phyloP scores from a whole-genome alignment of 2,113 vertebrate genomes.

The Sebastes schlegelii region DNA sequence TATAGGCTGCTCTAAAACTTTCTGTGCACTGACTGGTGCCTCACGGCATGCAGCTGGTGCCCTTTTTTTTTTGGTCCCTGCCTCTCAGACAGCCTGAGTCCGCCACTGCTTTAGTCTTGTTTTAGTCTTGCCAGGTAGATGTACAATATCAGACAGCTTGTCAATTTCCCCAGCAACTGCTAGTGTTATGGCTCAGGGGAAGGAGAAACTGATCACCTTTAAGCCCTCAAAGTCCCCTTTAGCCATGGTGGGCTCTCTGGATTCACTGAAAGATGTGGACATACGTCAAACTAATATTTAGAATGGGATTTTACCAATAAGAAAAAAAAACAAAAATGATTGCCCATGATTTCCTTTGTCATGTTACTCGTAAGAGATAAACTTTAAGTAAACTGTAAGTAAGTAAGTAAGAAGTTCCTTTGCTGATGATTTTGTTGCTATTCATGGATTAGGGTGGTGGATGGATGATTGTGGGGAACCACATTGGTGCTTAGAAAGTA shows the following conservation, averaged over 20 bases:
- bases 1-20: too few species aligned
- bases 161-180: not conserved
- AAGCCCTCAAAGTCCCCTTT: constrained; percentile 6
- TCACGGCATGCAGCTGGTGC: too few species aligned
- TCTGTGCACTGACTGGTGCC: too few species aligned
- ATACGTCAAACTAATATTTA: constrained; percentile 6
- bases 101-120: not conserved
- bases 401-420: not conserved
- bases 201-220: not conserved
- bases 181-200: not conserved
- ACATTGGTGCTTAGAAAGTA: constrained; percentile 56
- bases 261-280: constrained; percentile 7
- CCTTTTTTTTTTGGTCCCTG: too few species aligned
- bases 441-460: constrained; percentile 10
- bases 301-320: not conserved
- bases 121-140: constrained; percentile 6
- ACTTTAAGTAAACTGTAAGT: not conserved
- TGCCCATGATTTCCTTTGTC: not conserved
- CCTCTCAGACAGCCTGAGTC: too few species aligned
- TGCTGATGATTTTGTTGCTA: constrained; percentile 4
- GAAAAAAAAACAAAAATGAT: not conserved
- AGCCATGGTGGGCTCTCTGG: not conserved
- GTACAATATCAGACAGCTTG: not conserved
- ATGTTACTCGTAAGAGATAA: not conserved
- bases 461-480: constrained; percentile 18